phyloP scores from a whole-genome alignment of 2,797 vertebrate genomes.

The Todus mexicanus region DNA sequence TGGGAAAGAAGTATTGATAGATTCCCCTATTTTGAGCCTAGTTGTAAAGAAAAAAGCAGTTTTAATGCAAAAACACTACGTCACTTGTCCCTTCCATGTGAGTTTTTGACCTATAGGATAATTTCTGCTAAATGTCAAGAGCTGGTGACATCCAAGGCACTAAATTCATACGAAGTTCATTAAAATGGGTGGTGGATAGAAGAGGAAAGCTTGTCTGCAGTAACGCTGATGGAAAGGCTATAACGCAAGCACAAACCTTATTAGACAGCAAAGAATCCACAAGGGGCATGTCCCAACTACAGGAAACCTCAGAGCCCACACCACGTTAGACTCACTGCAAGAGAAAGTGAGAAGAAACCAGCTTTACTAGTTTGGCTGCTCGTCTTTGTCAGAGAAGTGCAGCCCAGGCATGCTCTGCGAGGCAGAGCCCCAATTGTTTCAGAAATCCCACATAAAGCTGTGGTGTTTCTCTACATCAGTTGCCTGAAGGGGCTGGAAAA shows the following conservation, averaged over 20 bases:
- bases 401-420: background rate
- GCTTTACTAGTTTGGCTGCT: background rate
- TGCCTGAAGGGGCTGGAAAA: background rate
- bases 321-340: background rate
- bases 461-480: background rate
- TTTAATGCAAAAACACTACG: background rate
- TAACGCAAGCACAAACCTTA: background rate
- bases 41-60: background rate
- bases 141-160: background rate
- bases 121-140: background rate
- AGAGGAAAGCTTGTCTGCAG: background rate
- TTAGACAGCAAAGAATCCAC: background rate
- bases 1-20: background rate
- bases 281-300: background rate
- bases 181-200: background rate
- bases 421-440: background rate
- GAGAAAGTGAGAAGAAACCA: background rate
- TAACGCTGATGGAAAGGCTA: background rate
- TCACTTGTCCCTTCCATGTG: background rate
- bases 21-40: background rate
- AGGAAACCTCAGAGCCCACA: background rate
- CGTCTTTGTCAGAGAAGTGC: background rate
- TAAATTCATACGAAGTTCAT: background rate
- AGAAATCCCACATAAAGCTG: background rate
- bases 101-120: background rate